Evolutionary conservation across 2,888 invertebrate species (phyloP).

Genomic region (Hipparchia sbordonii): DNA sequence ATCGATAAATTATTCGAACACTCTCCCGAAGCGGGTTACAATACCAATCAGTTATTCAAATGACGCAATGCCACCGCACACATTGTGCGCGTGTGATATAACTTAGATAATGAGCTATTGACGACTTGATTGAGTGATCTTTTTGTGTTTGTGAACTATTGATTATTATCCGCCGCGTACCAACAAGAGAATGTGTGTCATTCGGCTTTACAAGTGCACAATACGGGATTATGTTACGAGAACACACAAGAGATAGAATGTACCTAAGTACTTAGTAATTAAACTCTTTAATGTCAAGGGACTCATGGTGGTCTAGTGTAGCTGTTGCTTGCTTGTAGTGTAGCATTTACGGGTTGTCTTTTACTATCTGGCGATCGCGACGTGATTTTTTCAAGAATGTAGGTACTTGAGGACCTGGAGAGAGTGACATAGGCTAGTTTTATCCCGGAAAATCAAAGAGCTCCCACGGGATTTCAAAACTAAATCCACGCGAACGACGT

Average conservation of each 20-base stretch:
- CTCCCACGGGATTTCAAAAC: no score
- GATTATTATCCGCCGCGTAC: conserved; percentile 6
- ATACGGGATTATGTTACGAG: neutral
- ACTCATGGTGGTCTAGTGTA: neutral
- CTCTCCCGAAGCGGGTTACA: neutral
- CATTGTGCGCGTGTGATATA: conserved; percentile 42
- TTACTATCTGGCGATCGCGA: no score
- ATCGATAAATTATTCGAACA: neutral
- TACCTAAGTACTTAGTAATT: no score
- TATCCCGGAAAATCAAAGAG: no score
- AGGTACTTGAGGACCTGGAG: no score
- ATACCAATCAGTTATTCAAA: conserved; percentile 2
- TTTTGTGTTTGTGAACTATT: conserved; percentile 39
- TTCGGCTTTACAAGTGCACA: neutral
- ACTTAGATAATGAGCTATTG: conserved; percentile 38
- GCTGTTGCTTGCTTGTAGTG: no score
- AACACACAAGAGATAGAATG: no score
- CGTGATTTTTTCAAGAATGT: no score
- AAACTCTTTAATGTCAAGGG: neutral
- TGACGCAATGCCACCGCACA: conserved; percentile 34
- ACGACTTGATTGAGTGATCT: conserved; percentile 25
- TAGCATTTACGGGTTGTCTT: no score
- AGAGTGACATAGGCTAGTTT: no score
- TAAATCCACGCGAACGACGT: no score
- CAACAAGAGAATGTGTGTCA: neutral